Conservation (phyloP, 2,113 vertebrate genomes). For the Chionis minor region DNA sequence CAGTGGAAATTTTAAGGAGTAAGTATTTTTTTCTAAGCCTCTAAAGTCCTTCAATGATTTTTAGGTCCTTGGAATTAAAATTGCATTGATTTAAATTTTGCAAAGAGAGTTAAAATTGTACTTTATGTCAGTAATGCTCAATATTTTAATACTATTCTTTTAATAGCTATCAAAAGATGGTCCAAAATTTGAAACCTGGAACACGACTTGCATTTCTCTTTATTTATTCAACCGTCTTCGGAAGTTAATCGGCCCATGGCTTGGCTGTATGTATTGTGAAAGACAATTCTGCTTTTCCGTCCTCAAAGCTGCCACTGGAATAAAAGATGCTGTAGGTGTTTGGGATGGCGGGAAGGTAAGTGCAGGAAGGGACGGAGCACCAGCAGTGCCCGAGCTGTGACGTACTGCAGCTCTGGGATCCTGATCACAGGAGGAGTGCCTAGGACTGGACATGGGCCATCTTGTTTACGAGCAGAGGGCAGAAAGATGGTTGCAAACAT, state of each 20-base stretch:
- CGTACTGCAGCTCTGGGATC: background rate
- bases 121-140: background rate
- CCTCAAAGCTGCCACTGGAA: background rate
- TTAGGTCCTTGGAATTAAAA: background rate
- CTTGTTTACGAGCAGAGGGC: background rate
- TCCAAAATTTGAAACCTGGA: background rate
- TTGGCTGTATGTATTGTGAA: background rate
- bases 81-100: background rate
- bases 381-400: background rate
- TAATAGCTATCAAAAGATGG: background rate
- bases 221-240: background rate
- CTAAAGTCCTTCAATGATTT: background rate
- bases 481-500: background rate
- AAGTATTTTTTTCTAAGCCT: background rate
- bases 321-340: rapidly evolving
- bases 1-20: background rate
- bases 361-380: background rate
- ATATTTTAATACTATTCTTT: background rate
- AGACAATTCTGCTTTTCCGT: background rate
- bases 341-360: background rate
- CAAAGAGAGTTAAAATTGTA: background rate
- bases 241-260: background rate
- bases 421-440: background rate
- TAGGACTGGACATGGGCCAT: background rate
- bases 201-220: background rate